Conservation (phyloP, 2,797 vertebrate genomes). For the Bradypodion ventrale region DNA sequence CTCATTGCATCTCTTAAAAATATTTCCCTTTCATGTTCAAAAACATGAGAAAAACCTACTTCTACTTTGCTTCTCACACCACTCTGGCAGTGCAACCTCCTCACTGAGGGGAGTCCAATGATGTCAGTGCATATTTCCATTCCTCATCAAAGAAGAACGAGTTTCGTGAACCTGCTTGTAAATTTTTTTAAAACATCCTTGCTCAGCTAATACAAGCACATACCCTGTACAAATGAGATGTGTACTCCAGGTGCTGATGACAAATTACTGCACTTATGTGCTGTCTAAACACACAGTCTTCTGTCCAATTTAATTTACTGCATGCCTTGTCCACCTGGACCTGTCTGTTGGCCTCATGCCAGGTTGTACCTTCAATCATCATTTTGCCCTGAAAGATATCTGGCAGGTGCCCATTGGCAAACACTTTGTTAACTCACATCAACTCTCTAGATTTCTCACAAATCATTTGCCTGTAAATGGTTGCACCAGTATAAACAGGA, state of each 20-base stretch:
- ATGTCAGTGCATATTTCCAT: neutral
- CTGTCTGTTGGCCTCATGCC: conserved; percentile 8
- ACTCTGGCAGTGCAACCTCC: neutral
- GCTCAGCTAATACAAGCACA: neutral
- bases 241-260: neutral
- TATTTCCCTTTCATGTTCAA: neutral
- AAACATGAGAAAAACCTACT: neutral
- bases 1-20: neutral
- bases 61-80: neutral
- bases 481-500: neutral
- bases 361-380: neutral
- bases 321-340: neutral
- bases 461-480: conserved; percentile 12
- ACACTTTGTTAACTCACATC: conserved; percentile 19
- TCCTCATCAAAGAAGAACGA: neutral
- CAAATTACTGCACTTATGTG: conserved; percentile 6
- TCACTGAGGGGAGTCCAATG: neutral
- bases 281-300: conserved; percentile 11
- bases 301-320: conserved; percentile 2
- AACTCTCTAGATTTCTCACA: conserved; percentile 16
- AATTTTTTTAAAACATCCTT: neutral
- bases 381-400: conserved; percentile 7
- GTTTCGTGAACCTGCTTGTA: neutral
- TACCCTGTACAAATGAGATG: neutral
- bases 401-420: conserved; percentile 1